Base-by-base conservation (phyloP, 2,113 vertebrate genomes). In the Cricetomys ansorgei region DNA sequence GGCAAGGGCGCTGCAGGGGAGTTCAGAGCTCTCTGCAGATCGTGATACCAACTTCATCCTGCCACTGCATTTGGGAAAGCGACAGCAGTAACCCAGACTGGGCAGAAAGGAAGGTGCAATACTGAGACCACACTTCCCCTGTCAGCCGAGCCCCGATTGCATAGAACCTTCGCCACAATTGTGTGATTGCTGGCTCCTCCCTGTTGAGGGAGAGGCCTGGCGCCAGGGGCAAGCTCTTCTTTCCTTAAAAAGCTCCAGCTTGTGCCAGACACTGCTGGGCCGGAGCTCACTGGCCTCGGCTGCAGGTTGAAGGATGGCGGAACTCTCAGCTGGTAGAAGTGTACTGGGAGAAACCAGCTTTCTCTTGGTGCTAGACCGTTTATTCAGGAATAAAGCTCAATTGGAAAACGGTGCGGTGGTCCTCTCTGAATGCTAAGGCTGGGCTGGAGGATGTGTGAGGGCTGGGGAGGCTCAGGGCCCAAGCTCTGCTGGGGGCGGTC, bases 351-450 rank as follows among this genome's bases (percentile, higher is more conserved):
- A n/a, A 31, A 11, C 53, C 50, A 48, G 34, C 92, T 85, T 53
- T 34, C 25, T 57, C 45, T 17, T 75, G 29, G 67, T 81, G 53
- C 53, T 4, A 1, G 77, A 67, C 37, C 10, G 0, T 80, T 64
- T 67, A 37, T 57, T 84, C 29, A 67, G 59, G 62, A 97, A 90
- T 96, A 97, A 97, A 97, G 48, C 21, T 62, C 59, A 17, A 2
- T 11, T 80, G 53, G 57, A 31, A 88, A 79, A 48, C 37, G 40
- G 31, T 37, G 19, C 73, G 67, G 50, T 12, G 67, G 15, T 19
- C n/a, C n/a, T 88, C 93, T 75, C 29, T 69, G 67, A 65, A 1
- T 70, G 80, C 5, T 70, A 17, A 19, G 31, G 8, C 29, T 12
- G 0, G 4, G 37, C 7, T 48, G 79, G 34, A 13, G 45, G 50